Conservation (phyloP, 2,113 vertebrate genomes). For the Syngnathoides biaculeatus region DNA sequence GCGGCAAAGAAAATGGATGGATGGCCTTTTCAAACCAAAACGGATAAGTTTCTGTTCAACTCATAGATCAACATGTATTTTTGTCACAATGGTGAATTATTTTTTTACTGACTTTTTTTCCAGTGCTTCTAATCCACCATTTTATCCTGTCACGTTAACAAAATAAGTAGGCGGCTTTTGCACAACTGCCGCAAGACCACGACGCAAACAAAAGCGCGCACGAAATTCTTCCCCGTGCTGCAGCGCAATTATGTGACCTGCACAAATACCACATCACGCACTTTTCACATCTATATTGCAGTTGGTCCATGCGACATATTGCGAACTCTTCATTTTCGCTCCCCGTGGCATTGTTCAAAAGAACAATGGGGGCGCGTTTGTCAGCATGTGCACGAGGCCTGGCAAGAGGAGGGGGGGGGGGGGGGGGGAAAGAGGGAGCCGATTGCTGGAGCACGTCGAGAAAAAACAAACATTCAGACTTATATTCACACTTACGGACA, state of each 20-base stretch:
- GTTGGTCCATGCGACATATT: slow-evolving; percentile 18
- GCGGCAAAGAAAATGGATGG: no score
- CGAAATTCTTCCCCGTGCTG: no score
- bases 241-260: background rate
- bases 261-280: background rate
- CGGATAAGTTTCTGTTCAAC: background rate
- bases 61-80: background rate
- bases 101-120: background rate
- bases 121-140: background rate
- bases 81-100: background rate
- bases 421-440: no score
- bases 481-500: background rate
- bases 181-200: background rate
- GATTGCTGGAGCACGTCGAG: no score
- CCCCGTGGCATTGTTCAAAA: slow-evolving; percentile 42
- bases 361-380: slow-evolving; percentile 50
- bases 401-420: slow-evolving; percentile 34
- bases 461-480: no score
- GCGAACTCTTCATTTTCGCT: slow-evolving; percentile 17
- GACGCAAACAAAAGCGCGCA: background rate
- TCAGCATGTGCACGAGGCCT: slow-evolving; percentile 37
- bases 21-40: background rate
- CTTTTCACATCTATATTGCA: background rate
- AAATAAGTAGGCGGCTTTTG: background rate
- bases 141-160: no score